Evolutionary conservation across 2,888 invertebrate genomes (phyloP).

Genomic region (Thumatha senex): DNA sequence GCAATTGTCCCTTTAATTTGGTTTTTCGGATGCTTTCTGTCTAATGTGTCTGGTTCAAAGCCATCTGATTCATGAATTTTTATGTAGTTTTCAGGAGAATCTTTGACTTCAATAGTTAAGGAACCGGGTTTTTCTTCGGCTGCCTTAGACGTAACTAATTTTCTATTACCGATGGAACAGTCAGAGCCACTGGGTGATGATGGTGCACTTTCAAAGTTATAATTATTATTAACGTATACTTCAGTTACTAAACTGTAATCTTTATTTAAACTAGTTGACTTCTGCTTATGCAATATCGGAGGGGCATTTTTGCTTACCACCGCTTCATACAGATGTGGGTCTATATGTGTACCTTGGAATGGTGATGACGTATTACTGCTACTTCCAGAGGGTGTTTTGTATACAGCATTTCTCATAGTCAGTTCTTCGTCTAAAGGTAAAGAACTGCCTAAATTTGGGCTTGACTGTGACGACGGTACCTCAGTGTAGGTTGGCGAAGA

Average conservation of each 20-base stretch:
- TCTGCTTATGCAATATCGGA: conserved; percentile 38
- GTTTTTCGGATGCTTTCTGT: conserved; percentile 87
- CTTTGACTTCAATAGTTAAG: conserved; percentile 92
- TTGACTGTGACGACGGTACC: conserved; percentile 87
- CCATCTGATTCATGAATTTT: conserved; percentile 91
- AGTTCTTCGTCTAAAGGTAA: conserved; percentile 91
- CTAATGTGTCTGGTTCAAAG: conserved; percentile 94
- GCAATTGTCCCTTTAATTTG: conserved; percentile 51
- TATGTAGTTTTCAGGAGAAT: conserved; percentile 90
- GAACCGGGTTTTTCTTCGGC: conserved; percentile 88
- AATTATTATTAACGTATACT: conserved; percentile 91
- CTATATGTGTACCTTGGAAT: conserved; percentile 55
- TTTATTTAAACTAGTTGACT: conserved; percentile 66
- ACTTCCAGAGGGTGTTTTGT: conserved; percentile 85
- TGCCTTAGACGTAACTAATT: conserved; percentile 77
- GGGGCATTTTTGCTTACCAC: conserved; percentile 49
- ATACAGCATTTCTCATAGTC: conserved; percentile 90
- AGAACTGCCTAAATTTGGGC: conserved; percentile 88
- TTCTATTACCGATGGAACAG: conserved; percentile 83
- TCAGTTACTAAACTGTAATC: conserved; percentile 89
- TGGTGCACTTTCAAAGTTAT: conserved; percentile 84
- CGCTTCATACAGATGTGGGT: conserved; percentile 74
- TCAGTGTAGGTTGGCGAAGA: conserved; percentile 85
- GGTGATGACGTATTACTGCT: conserved; percentile 78
- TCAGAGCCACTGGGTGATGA: conserved; percentile 84